Evolutionary conservation across 2,888 invertebrate genomes (phyloP), one percentile per base, ranked within the genome.

Genomic region (Gasteruption jaculator): DNA sequence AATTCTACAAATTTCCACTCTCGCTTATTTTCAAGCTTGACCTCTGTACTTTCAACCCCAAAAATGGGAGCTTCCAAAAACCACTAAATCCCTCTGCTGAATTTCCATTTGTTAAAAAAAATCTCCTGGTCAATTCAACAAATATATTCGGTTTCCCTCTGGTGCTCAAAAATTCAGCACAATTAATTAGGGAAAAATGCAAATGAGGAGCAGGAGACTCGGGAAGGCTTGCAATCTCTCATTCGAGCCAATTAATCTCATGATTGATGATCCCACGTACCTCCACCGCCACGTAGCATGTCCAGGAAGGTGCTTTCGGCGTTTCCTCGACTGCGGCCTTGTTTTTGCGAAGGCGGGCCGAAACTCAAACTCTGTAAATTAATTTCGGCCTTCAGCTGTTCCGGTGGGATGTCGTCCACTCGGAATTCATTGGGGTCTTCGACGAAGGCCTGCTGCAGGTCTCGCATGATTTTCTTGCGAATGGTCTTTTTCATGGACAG

Each of bases 401-500:
- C 82, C 36, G 79, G 81, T 55, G 80, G 79, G 61, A 80, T 79
- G 60, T 82, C 81, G 58, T 82, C 82, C 54, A 82, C 80, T 62
- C 80, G 78, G 70, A 83, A 82, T 73, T 82, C 83, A 68, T 82
- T 82, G 52, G 83, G 83, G 67, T 82, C 82, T 61, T 82, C 82
- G 56, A 82, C 82, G 67, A 82, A 82, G 29, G 81, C 81, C 65
- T 87, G 86, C 61, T 86, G 82, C 55, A 88, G 75, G 68, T 87
- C 87, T 21, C 88, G 76, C 86, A 87, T 88, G 63, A 88, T 87
- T 73, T 87, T 87, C 74, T 86, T 87, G 55, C 87, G 74, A 54
- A 88, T 87, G 12, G 87, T 88, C 67, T 88, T 88, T 74, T 89
- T 88, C 88, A 88, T 88, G 65, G 87, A 87, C 58, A 89, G 76